phyloP scores from a whole-genome alignment of 2,797 vertebrate genomes.

The Mycteria americana region DNA sequence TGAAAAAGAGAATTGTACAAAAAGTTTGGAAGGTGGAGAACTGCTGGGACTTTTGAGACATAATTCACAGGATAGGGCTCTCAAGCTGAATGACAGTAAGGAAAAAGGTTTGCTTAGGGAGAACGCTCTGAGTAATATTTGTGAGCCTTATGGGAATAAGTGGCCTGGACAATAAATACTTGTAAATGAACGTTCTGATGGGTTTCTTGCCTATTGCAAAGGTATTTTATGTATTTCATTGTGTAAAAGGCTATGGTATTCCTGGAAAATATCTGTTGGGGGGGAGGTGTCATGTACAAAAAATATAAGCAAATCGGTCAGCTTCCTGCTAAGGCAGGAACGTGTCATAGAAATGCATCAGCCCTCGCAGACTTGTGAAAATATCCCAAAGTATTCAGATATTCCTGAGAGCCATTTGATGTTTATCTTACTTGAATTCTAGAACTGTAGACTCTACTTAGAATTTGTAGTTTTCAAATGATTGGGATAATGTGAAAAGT shows the following conservation, averaged over 20 bases:
- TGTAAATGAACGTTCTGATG: background rate
- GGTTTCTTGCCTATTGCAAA: background rate
- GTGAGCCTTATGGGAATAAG: background rate
- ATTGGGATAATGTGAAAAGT: background rate
- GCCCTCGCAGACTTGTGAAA: background rate
- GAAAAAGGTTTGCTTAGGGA: background rate
- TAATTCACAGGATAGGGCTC: background rate
- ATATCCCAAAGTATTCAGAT: background rate
- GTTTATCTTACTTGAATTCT: background rate
- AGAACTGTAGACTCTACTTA: background rate
- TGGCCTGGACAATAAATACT: background rate
- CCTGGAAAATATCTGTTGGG: background rate
- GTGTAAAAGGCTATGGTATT: background rate
- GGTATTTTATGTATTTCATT: background rate
- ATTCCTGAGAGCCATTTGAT: background rate
- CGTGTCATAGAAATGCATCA: background rate
- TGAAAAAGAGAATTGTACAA: background rate
- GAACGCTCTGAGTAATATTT: background rate
- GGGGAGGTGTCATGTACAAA: fast-evolving
- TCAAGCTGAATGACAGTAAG: background rate
- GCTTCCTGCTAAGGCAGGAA: background rate
- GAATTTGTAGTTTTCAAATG: background rate
- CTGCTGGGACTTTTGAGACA: background rate
- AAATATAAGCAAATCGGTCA: background rate
- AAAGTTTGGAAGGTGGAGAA: background rate